Base-by-base conservation (phyloP, 2,888 invertebrate genomes). In the Halictus ligatus region DNA sequence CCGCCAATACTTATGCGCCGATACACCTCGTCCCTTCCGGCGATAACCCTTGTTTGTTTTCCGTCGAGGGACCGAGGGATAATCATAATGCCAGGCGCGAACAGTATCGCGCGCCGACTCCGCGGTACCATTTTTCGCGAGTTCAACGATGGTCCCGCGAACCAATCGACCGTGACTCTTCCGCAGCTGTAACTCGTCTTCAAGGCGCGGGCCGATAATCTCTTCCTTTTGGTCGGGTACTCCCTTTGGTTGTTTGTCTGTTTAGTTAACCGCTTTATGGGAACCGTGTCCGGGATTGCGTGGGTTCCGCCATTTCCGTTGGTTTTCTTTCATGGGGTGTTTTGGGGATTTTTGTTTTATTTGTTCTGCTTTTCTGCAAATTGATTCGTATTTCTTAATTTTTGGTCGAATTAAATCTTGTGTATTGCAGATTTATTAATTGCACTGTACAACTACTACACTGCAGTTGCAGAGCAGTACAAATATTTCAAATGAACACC, bases 11-110 rank as follows among this genome's bases (percentile, higher is more conserved):
- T 75, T 72, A 73, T 71, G 40, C 58, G 72, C 71, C 75, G 86
- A 80, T 78, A 78, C 84, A 46, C 54, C 54, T 54, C 72, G 80
- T 48, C 72, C 81, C 81, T 78, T 80, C 80, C 81, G 43, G 73
- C 81, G 88, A 90, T 92, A 90, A 89, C 89, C 89, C 90, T 87
- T 92, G 91, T 93, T 93, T 93, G 92, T 92, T 93, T 91, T 92
- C 84, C 86, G 83, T 76, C 75, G 43, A 67, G 60, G 75, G 81
- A 75, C 74, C 75, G 73, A 71, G 54, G 84, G 85, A 81, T 78
- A 90, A 89, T 87, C 73, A 83, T 86, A 83, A 79, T 85, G 77
- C 73, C 25, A 75, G 60, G 86, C 73, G 83, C 82, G 85, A 86
- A 80, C 69, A 69, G 64, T 60, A 78, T 75, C 76, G 54, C 60